These are phyloP conservation scores for Busseola fusca DNA, from an alignment of 2,888 invertebrate genomes.

Conservation along the genomic window DNA sequence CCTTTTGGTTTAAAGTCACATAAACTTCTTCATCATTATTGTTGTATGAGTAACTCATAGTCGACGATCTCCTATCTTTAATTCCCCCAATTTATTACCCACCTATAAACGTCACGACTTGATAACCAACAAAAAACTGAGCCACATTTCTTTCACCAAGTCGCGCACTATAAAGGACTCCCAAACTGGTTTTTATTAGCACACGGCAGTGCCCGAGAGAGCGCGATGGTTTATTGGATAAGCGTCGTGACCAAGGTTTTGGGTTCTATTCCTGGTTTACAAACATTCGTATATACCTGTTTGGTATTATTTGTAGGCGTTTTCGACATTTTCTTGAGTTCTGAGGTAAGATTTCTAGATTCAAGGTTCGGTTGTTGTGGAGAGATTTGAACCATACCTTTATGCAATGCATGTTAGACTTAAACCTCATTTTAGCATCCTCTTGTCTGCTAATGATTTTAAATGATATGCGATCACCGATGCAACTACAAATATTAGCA, in stretches of 20 bases:
- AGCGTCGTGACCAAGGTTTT: conserved; percentile 78
- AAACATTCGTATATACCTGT: conserved; percentile 63
- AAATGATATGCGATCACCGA: not conserved
- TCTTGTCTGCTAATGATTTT: not conserved
- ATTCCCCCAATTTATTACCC: conserved; percentile 6
- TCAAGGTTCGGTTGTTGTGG: conserved; percentile 32
- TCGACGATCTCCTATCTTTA: not conserved
- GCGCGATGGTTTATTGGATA: conserved; percentile 81
- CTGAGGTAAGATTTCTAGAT: conserved; percentile 43
- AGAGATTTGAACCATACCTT: not conserved
- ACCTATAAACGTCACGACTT: conserved; percentile 31
- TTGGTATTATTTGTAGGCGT: conserved; percentile 51
- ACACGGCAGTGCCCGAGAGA: conserved; percentile 75
- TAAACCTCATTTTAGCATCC: not conserved
- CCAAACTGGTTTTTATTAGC: conserved; percentile 77
- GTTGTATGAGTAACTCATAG: not conserved
- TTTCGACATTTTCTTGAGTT: conserved; percentile 46
- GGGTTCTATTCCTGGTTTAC: conserved; percentile 75
- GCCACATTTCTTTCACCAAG: conserved; percentile 33
- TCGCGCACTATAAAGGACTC: conserved; percentile 65
- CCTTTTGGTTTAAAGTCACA: not conserved
- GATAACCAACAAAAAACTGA: conserved; percentile 11
- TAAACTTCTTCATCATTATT: not conserved
- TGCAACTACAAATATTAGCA: conserved; percentile 2
- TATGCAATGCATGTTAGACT: not conserved